Evolutionary conservation across 37 sponge, comb jelly and placozoan genomes (phyloP), one percentile per base, ranked within the genome.

Genomic region (Tethya wilhelma): DNA sequence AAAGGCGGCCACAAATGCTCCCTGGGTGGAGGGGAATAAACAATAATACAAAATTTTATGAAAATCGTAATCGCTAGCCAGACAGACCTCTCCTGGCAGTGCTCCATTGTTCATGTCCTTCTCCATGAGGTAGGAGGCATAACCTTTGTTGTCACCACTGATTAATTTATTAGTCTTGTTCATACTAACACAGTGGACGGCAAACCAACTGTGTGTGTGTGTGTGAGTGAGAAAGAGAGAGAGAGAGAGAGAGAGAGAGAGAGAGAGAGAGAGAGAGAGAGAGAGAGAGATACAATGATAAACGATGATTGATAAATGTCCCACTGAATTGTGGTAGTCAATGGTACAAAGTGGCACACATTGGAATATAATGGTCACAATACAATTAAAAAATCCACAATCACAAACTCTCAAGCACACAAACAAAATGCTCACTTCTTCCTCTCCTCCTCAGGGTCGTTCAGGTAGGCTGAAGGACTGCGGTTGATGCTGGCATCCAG

Each of bases 191-290:
- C 95, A 81, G 80, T 97, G 97, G 0, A 97, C 97, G 45, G 97
- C 92, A 86, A 94, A 94, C 97, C 97, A 97, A 62, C 90, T 97
- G n/a, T n/a, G n/a, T n/a, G n/a, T n/a, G n/a, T n/a, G n/a, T n/a
- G n/a, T n/a, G n/a, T n/a, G n/a, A n/a, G n/a, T n/a, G n/a, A n/a
- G n/a, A n/a, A n/a, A n/a, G n/a, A n/a, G n/a, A n/a, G n/a, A n/a
- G n/a, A n/a, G n/a, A n/a, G n/a, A n/a, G n/a, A n/a, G n/a, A n/a
- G n/a, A n/a, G n/a, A n/a, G n/a, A n/a, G n/a, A n/a, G n/a, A n/a
- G n/a, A n/a, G n/a, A n/a, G n/a, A n/a, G n/a, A n/a, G n/a, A n/a
- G n/a, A n/a, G n/a, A n/a, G n/a, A n/a, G n/a, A n/a, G n/a, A n/a
- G n/a, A n/a, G n/a, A n/a, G n/a, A n/a, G n/a, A n/a, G n/a, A n/a